phyloP scores from a whole-genome alignment of 2,888 invertebrate genomes.

The Nineta flava region DNA sequence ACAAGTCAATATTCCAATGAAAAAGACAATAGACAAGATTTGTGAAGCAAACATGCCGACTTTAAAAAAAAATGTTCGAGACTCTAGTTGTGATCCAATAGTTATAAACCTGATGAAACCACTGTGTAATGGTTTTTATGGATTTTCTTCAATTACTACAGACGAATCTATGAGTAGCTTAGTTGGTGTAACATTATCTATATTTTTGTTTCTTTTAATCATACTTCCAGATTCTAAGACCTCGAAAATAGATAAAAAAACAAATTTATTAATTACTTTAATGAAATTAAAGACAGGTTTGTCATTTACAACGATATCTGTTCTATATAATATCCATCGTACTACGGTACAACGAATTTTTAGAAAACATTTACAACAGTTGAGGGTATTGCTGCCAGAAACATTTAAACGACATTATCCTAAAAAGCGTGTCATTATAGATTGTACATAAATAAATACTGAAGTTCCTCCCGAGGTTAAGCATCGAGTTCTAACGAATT shows the following conservation, averaged over 20 bases:
- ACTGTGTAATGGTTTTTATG: constrained; percentile 8
- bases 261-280: constrained; percentile 12
- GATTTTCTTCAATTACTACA: constrained; percentile 3
- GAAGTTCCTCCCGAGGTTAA: constrained; percentile 12
- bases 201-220: constrained; percentile 10
- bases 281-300: constrained; percentile 13
- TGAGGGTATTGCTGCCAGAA: constrained; percentile 10
- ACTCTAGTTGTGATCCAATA: constrained; percentile 10
- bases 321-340: constrained; percentile 10
- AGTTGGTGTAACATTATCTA: constrained; percentile 9
- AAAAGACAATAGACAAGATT: neutral
- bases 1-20: neutral
- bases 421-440: constrained; percentile 13
- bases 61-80: neutral
- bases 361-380: constrained; percentile 1
- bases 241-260: constrained; percentile 9
- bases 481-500: constrained; percentile 11
- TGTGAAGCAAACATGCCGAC: neutral
- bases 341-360: constrained; percentile 8
- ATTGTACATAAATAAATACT: constrained; percentile 14
- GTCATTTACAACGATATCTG: constrained; percentile 7
- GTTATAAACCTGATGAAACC: neutral
- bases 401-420: constrained; percentile 11
- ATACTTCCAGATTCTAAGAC: constrained; percentile 8
- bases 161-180: constrained; percentile 10